These are phyloP conservation scores for Rhinichthys klamathensis DNA, from an alignment of 2,113 vertebrate genomes.

Conservation along the genomic window DNA sequence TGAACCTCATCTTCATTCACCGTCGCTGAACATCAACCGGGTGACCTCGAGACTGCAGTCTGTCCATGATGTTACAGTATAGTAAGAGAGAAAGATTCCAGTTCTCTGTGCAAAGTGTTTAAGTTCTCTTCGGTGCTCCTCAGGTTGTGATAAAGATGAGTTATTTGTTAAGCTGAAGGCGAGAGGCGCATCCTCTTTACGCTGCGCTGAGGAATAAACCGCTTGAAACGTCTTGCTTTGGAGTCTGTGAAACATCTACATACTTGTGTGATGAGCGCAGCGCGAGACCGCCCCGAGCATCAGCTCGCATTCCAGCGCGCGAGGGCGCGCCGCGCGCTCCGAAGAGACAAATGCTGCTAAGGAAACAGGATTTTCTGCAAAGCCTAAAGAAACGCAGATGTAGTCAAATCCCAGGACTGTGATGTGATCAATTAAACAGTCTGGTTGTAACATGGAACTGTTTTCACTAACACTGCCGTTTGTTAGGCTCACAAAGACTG, in stretches of 20 bases:
- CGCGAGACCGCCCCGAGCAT: constrained; percentile 16
- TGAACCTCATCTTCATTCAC: constrained; percentile 34
- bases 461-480: background rate
- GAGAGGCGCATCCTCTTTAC: background rate
- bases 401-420: background rate
- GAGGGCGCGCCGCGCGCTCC: background rate
- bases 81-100: background rate
- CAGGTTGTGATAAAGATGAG: background rate
- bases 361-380: background rate
- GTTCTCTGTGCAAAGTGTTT: background rate
- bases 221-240: background rate
- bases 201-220: background rate
- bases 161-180: background rate
- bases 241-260: constrained; percentile 27
- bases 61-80: constrained; percentile 27
- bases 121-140: background rate
- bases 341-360: background rate
- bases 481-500: no score
- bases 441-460: background rate
- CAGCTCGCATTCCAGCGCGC: constrained; percentile 23
- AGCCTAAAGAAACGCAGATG: background rate
- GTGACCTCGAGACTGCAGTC: background rate
- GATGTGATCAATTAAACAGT: background rate
- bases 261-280: constrained; percentile 45
- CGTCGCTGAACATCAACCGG: constrained; percentile 7